Base-by-base conservation (phyloP, 2,888 invertebrate genomes). In the Gymnosoma rotundatum region DNA sequence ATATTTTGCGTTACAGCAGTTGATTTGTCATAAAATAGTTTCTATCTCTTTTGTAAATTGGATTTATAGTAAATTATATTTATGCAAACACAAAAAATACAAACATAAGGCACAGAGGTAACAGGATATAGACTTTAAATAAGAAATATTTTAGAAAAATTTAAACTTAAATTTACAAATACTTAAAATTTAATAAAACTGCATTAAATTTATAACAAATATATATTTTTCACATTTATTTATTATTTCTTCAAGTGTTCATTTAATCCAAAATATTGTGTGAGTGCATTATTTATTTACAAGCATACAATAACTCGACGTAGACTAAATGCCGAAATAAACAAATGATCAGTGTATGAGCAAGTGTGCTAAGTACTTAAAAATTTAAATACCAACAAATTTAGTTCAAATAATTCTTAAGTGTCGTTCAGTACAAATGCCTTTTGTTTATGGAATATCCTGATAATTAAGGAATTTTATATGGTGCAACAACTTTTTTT, bases 271-370 rank as follows among this genome's bases (percentile, higher is more conserved):
- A 48, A 25, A 45, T 63, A 45, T 63, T 45, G n/a, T 9, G 25
- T 63, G 63, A 63, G 45, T 16, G 16, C 21, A 45, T 21, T 14
- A 25, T 20, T 16, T 63, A 42, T 69, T 54, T 56, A 54, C 54
- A 69, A 69, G 42, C 36, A 54, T 42, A 21, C 54, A 69, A 45
- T 8, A 16, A 54, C 54, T 54, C 54, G 67, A 69, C 54, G 54
- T 54, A 54, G 38, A 69, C 42, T 54, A 21, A 54, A 56, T 21
- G 69, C n/a, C 38, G 32, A 58, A 45, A 56, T 70, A 18, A 56
- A 32, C 42, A 70, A 58, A 56, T 58, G 70, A 45, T 70, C 58
- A 58, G n/a, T 69, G 54, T 25, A 38, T 18, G 10, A 25, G n/a
- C 2, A n/a, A 69, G n/a, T 56, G 6, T 21, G 38, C 54, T 54